These are phyloP conservation scores for Laticauda laticaudata DNA, from an alignment of 2,113 vertebrate genomes.

Conservation along the genomic window DNA sequence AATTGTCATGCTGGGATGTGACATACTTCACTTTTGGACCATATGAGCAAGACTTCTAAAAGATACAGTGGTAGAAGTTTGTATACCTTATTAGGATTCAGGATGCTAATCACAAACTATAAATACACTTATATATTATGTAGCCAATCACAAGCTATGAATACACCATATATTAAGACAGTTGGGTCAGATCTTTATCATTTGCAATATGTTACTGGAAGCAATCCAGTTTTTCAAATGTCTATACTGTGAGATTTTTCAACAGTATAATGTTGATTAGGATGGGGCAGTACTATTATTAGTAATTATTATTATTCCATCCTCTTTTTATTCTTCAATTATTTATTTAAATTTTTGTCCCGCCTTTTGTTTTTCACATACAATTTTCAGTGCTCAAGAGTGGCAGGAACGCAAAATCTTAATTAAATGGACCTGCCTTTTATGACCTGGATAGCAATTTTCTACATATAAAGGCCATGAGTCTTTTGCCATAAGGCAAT, in stretches of 20 bases:
- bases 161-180: background rate
- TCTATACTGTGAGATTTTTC: background rate
- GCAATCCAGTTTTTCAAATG: background rate
- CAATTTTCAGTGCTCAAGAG: background rate
- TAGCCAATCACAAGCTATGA: background rate
- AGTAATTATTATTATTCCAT: background rate
- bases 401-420: background rate
- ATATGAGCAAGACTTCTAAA: background rate
- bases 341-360: background rate
- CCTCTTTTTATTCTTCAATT: background rate
- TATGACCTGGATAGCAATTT: background rate
- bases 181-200: background rate
- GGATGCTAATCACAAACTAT: background rate
- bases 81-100: background rate
- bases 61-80: background rate
- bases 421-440: background rate
- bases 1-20: background rate
- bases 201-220: background rate
- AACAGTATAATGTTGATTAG: background rate
- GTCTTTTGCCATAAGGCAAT: background rate
- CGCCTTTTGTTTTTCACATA: background rate
- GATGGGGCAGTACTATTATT: background rate
- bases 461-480: background rate
- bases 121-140: background rate
- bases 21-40: background rate